A percentile compares a stretch with the other conserved stretches of the same genome.
phyloP scores from a whole-genome alignment of 2,797 vertebrate species.

The Okamejei kenojei region DNA sequence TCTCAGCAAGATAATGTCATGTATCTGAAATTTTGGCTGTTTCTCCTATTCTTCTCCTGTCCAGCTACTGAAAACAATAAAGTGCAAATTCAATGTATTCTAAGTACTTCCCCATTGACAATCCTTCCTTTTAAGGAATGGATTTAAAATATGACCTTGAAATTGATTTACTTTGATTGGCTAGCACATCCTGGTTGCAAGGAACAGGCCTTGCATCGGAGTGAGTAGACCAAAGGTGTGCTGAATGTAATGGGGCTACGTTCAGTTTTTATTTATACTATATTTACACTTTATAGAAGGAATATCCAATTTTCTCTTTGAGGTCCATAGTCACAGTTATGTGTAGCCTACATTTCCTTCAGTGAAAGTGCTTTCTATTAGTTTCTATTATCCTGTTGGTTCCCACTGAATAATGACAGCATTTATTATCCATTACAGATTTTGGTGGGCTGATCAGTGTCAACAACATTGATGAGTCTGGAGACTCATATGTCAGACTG shows the following conservation, averaged over 20 bases:
- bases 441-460: too few species aligned
- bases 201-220: not conserved
- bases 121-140: not conserved
- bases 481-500: too few species aligned
- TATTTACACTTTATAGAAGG: not conserved
- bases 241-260: not conserved
- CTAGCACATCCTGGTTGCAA: not conserved
- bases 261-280: not conserved
- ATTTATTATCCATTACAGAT: too few species aligned
- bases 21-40: not conserved
- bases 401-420: too few species aligned
- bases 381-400: too few species aligned
- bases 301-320: not conserved
- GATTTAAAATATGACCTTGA: not conserved
- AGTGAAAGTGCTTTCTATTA: not conserved
- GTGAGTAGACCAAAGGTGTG: not conserved
- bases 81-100: not conserved
- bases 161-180: not conserved
- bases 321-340: not conserved
- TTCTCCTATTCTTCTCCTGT: not conserved
- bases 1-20: not conserved
- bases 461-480: too few species aligned
- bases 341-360: not conserved
- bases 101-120: not conserved
- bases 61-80: not conserved